Conservation (phyloP, 2,888 invertebrate genomes). For the Seira musarum region DNA sequence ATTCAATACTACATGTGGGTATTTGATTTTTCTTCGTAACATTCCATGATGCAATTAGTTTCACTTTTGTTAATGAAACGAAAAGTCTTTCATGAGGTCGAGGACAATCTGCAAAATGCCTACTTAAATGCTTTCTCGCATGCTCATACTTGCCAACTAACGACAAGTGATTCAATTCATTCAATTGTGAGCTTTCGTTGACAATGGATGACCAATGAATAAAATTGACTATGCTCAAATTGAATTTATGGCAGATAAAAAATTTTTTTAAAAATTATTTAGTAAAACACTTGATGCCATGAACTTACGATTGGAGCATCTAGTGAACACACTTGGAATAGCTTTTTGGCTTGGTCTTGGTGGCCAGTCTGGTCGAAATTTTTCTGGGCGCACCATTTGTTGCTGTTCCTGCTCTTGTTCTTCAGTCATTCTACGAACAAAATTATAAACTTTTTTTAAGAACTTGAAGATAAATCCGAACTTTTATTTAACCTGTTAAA, state of each 20-base stretch:
- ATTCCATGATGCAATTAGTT: not conserved
- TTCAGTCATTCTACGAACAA: slow-evolving; percentile 53
- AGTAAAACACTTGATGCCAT: too few relatives aligned
- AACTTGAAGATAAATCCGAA: too few relatives aligned
- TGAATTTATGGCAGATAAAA: too few relatives aligned
- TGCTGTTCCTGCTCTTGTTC: slow-evolving; percentile 32
- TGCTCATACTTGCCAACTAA: too few relatives aligned
- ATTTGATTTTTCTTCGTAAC: too few relatives aligned
- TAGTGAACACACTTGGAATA: slow-evolving; percentile 65
- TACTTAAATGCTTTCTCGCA: not conserved
- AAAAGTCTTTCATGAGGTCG: not conserved
- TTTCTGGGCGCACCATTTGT: slow-evolving; percentile 49
- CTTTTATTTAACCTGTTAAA: too few relatives aligned
- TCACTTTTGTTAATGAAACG: not conserved
- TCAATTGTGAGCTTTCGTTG: too few relatives aligned
- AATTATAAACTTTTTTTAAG: slow-evolving; percentile 27
- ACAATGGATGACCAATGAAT: too few relatives aligned
- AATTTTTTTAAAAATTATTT: too few relatives aligned
- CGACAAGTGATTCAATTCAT: too few relatives aligned
- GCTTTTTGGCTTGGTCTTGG: slow-evolving; percentile 55
- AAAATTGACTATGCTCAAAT: too few relatives aligned
- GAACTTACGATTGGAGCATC: slow-evolving; percentile 68
- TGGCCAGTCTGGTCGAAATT: slow-evolving; percentile 65
- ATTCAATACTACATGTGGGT: not conserved
- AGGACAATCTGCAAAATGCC: not conserved